Base-by-base conservation (phyloP, 2,113 vertebrate species). In the Mesitornis unicolor region DNA sequence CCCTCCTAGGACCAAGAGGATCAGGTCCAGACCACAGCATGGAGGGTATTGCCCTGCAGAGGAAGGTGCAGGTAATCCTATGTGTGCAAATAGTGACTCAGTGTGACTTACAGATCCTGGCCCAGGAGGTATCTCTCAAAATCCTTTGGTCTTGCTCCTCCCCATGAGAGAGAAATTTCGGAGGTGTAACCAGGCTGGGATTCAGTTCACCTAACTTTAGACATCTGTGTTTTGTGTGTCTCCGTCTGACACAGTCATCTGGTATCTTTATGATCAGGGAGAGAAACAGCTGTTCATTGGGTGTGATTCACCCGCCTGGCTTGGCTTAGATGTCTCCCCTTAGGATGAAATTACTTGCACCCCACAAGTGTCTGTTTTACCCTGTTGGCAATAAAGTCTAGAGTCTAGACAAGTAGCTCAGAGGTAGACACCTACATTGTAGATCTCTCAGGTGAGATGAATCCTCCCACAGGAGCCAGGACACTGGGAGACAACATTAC, bases 321-420 rank as follows among this genome's bases (percentile, higher is more conserved):
- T 95, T 47, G 59, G 59, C 88, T 50, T 60, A 22, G 82, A 35
- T 88, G 79, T 75, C 63, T 96, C 59, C 85, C 85, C 75, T 91
- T 69, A 33, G 75, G 90, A 56, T 85, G 78, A 91, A 96, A 91
- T 64, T 7, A 42, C 75, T 88, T 36, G 63, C 81, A 67, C 79
- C 59, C 71, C 88, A 54, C 59, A 7, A 90, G 53, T 16, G 59
- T 68, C 82, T 92, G 71, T 53, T 90, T 84, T 65, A 54, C 68
- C 71, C 63, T 57, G 40, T 61, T 95, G 94, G 90, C 95, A 88
- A 14, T 53, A 0, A 22, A 69, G 59, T 28, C 84, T 84, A 76
- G 59, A 83, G 90, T 95, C 96, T 96, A 96, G 95, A 96, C 96
- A 92, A 69, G 88, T 36, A 69, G 90, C 90, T 94, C 75, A 51